Base-by-base conservation (phyloP, 2,797 vertebrate species). In the Synanceia verrucosa region DNA sequence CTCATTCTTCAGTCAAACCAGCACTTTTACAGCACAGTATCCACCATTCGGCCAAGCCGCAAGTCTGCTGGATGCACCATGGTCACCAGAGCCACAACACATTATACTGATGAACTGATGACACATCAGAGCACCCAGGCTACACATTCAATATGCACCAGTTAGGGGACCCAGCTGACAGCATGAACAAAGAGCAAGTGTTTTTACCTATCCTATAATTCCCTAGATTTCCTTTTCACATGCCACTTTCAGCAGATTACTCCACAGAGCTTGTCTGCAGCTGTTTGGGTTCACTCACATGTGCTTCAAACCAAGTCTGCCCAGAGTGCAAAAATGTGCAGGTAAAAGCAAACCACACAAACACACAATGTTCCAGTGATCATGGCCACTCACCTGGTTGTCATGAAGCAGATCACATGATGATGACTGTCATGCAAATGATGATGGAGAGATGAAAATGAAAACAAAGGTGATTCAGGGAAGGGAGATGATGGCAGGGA, bases 1-100 rank as follows among this genome's bases (percentile, higher is more conserved):
- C 81, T 85, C 68, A 53, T 81, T 67, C 19, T 44, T 39, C 41
- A 61, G 89, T 92, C 90, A 92, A 91, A 88, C 77, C 86, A 89
- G 70, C 83, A 86, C 78, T 86, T 89, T 81, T 73, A 83, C 78
- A 72, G 81, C 83, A 47, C 72, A 72, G 33, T 37, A 60, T 86
- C 78, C 52, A n/a, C 76, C 63, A n/a, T 50, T 69, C 65, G 78
- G 84, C 79, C 85, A 86, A 90, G 71, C 88, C 83, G 85, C 81
- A 76, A 77, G 81, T 78, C 86, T 88, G 83, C 76, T 81, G 72
- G 76, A 83, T 4, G 28, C 58, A 69, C 43, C 67, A 12, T 43
- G 76, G 70, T 57, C 79, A 86, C 70, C 82, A 73, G 68, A 79
- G 61, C 71, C 73, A 55, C 69, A 61, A 64, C 71, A 56, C 74